A percentile compares a stretch with the other conserved stretches of the same genome.
phyloP scores from a whole-genome alignment of 1,140 invertebrate genomes.

The Drosophila hydei region DNA sequence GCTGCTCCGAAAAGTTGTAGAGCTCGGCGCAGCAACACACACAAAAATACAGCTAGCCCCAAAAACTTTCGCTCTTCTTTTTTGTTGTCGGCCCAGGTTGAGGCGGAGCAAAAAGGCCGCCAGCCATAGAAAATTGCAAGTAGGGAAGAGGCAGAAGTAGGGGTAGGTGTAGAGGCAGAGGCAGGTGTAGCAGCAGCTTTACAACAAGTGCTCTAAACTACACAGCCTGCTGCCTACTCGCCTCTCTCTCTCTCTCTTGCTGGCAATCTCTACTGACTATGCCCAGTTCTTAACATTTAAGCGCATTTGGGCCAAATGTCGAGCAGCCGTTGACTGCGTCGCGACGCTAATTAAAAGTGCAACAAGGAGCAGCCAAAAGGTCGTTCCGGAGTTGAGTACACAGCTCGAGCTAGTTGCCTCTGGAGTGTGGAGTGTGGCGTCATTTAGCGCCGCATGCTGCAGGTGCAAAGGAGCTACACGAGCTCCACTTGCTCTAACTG shows the following conservation, averaged over 20 bases:
- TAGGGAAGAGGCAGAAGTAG: background rate
- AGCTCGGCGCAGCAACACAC: slow-evolving; percentile 13
- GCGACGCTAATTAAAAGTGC: slow-evolving; percentile 80
- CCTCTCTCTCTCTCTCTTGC: background rate
- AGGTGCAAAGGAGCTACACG: slow-evolving; percentile 29
- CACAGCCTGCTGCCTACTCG: slow-evolving; percentile 17
- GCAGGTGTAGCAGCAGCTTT: slow-evolving; percentile 2
- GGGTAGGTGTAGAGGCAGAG: background rate
- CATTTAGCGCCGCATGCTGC: slow-evolving; percentile 51
- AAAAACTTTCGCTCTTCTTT: slow-evolving; percentile 35
- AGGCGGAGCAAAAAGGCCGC: slow-evolving; percentile 34
- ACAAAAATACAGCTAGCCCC: slow-evolving; percentile 49
- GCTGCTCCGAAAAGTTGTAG: slow-evolving; percentile 33
- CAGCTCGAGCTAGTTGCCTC: background rate
- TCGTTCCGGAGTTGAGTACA: slow-evolving; percentile 8
- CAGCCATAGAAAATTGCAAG: slow-evolving; percentile 36
- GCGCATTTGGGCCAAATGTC: slow-evolving; percentile 76
- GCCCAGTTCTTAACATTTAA: slow-evolving; percentile 55
- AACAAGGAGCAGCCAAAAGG: slow-evolving; percentile 57
- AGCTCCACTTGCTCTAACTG: slow-evolving; percentile 12
- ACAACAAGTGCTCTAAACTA: slow-evolving; percentile 32
- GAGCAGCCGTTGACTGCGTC: slow-evolving; percentile 43
- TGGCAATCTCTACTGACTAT: background rate
- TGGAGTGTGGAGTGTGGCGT: slow-evolving; percentile 4
- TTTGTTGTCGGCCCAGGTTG: slow-evolving; percentile 21